phyloP scores from a whole-genome alignment of 2,797 vertebrate species.

The Urocyon cinereoargenteus region DNA sequence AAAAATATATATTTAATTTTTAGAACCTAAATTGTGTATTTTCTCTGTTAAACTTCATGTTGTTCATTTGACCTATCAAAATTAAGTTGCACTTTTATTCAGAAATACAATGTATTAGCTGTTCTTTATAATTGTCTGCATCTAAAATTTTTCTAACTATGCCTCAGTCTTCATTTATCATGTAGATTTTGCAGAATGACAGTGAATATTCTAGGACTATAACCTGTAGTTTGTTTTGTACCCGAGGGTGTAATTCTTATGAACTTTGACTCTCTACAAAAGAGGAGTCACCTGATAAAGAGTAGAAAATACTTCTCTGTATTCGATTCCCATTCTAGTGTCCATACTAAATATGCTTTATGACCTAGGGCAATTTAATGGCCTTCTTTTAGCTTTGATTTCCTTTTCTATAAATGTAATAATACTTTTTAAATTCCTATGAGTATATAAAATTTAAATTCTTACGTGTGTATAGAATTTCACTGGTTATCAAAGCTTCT shows the following conservation, averaged over 20 bases:
- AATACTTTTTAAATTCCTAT: not conserved
- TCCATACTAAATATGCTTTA: not conserved
- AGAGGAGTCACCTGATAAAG: not conserved
- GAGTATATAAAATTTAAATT: not conserved
- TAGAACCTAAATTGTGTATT: not conserved
- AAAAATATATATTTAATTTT: not conserved
- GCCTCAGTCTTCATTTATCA: not conserved
- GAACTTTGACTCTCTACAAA: not conserved
- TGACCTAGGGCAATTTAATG: not conserved
- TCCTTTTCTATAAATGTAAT: not conserved
- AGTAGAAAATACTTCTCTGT: not conserved
- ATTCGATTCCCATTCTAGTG: not conserved
- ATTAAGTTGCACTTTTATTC: not conserved
- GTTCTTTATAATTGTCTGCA: not conserved
- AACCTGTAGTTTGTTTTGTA: not conserved
- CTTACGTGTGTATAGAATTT: not conserved
- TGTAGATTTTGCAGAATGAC: not conserved
- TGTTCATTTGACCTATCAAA: not conserved
- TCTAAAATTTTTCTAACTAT: not conserved
- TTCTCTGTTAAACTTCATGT: not conserved
- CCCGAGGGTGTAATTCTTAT: not conserved
- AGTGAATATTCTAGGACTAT: not conserved
- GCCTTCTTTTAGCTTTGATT: not conserved
- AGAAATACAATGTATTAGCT: not conserved
- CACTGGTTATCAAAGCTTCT: not conserved